Conservation (phyloP, 2,113 vertebrate species). For the Ailuropoda melanoleuca region DNA sequence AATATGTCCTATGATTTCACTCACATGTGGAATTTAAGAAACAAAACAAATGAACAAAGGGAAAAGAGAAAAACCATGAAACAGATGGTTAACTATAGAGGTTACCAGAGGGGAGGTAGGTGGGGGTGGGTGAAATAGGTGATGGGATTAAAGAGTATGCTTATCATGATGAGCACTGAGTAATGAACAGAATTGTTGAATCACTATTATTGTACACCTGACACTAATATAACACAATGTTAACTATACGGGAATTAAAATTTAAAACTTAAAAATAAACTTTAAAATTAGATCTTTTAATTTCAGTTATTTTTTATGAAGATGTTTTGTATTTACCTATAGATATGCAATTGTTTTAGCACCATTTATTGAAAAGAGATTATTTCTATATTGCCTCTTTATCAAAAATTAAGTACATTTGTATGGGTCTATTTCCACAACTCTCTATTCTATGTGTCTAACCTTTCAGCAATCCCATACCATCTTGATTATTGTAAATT, state of each 20-base stretch:
- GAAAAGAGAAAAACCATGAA: background rate
- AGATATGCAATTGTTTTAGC: background rate
- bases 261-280: background rate
- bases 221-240: background rate
- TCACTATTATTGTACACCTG: background rate
- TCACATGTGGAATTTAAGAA: background rate
- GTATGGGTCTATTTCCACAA: background rate
- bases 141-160: background rate
- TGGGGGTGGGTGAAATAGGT: background rate
- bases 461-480: background rate
- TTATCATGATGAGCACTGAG: background rate
- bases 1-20: background rate
- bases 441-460: background rate
- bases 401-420: background rate
- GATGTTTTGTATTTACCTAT: background rate
- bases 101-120: background rate
- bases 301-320: background rate
- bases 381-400: background rate
- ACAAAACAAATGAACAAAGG: background rate
- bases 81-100: background rate
- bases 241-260: background rate
- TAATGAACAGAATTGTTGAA: background rate
- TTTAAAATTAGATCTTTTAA: background rate
- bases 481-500: background rate
- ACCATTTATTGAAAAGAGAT: background rate